phyloP scores from a whole-genome alignment of 2,113 vertebrate genomes.

The Circaetus gallicus region DNA sequence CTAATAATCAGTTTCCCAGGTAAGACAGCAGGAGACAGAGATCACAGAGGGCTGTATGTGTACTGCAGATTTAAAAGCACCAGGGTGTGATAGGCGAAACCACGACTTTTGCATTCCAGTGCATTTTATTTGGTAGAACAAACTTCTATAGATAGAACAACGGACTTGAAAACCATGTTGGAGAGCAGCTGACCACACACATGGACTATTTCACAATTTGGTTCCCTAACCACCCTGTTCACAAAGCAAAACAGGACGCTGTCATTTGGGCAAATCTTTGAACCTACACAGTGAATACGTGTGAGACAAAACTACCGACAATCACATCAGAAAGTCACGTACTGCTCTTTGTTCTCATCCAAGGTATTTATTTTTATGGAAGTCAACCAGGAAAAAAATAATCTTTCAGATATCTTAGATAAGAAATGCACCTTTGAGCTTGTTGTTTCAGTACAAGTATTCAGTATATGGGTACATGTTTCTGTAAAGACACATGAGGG shows the following conservation, averaged over 20 bases:
- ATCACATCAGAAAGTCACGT: not conserved
- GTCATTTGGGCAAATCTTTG: not conserved
- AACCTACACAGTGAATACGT: not conserved
- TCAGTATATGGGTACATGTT: not conserved
- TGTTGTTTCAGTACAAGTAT: not conserved
- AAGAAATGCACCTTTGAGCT: not conserved
- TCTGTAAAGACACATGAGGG: not conserved
- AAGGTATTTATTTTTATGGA: not conserved
- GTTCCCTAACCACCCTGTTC: not conserved
- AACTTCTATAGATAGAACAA: not conserved
- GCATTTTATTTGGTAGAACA: not conserved
- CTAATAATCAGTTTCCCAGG: not conserved
- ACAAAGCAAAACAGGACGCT: not conserved
- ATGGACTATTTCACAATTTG: not conserved
- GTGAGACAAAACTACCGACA: not conserved
- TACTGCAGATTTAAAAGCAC: not conserved
- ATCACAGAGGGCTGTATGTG: not conserved
- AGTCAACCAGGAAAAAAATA: not conserved
- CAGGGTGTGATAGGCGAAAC: not conserved
- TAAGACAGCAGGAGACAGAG: not conserved
- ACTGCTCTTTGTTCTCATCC: not conserved
- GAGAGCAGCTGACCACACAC: not conserved
- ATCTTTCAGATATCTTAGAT: not conserved
- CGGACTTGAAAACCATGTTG: not conserved
- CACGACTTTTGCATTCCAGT: not conserved